Conservation (phyloP, 2,797 vertebrate genomes). For the Periparus ater region DNA sequence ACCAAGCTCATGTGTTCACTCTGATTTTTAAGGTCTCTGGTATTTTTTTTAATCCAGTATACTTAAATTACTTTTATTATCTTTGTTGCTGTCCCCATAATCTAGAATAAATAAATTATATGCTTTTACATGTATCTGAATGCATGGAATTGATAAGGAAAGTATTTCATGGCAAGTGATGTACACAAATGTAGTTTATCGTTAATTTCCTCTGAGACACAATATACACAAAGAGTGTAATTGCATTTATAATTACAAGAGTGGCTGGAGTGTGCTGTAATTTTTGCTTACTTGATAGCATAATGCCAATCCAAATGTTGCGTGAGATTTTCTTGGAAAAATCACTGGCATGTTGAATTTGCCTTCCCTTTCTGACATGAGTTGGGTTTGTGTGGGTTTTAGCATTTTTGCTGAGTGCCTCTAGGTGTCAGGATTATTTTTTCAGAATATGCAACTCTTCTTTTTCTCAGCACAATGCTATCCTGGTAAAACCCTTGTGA, state of each 20-base stretch:
- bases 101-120: not conserved
- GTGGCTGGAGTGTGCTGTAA: no score
- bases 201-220: not conserved
- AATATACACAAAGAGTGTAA: not conserved
- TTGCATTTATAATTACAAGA: not conserved
- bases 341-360: not conserved
- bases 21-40: not conserved
- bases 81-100: not conserved
- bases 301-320: not conserved
- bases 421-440: constrained; percentile 50
- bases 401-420: not conserved
- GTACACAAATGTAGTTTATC: not conserved
- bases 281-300: not conserved
- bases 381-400: not conserved
- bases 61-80: not conserved
- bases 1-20: not conserved
- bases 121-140: not conserved
- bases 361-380: not conserved
- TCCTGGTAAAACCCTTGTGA: not conserved
- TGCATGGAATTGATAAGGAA: not conserved
- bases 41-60: not conserved
- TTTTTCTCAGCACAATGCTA: not conserved
- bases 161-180: not conserved
- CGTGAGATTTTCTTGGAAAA: not conserved
- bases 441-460: not conserved